Conservation (phyloP, 2,113 vertebrate genomes). For the Ardeotis arabs region DNA sequence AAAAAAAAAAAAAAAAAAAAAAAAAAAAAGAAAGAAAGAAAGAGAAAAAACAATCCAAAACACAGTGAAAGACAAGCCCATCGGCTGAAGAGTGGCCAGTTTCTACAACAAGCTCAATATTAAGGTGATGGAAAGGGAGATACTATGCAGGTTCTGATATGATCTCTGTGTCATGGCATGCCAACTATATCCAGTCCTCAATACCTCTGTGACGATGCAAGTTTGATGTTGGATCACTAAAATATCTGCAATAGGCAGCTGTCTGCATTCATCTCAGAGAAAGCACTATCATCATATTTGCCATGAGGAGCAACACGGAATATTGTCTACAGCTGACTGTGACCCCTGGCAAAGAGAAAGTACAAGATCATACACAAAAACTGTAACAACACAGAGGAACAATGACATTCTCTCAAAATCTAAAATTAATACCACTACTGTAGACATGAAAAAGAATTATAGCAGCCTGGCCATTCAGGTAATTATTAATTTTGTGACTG, state of each 20-base stretch:
- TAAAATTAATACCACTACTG: not conserved
- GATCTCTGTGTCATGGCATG: not conserved
- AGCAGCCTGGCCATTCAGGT: not conserved
- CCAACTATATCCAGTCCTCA: not conserved
- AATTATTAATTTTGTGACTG: not conserved
- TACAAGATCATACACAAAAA: not conserved
- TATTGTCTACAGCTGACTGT: not conserved
- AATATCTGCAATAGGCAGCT: conserved; percentile 26
- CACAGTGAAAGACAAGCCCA: not conserved
- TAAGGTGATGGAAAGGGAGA: not conserved
- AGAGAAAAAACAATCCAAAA: not conserved
- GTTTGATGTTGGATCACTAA: not conserved
- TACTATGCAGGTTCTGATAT: not conserved
- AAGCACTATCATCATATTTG: not conserved
- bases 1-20: too few species aligned
- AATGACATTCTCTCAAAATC: not conserved
- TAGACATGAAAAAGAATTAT: not conserved
- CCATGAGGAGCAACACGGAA: not conserved
- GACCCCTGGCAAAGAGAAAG: not conserved
- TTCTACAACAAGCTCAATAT: not conserved
- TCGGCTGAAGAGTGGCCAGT: not conserved
- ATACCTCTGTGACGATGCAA: not conserved
- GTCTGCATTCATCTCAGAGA: not conserved
- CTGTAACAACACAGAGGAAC: not conserved
- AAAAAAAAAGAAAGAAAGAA: not conserved